A percentile compares a stretch with the other conserved stretches of the same genome.
Evolutionary conservation across 2,888 invertebrate genomes (phyloP).

Genomic region (Dexiosoma caninum): DNA sequence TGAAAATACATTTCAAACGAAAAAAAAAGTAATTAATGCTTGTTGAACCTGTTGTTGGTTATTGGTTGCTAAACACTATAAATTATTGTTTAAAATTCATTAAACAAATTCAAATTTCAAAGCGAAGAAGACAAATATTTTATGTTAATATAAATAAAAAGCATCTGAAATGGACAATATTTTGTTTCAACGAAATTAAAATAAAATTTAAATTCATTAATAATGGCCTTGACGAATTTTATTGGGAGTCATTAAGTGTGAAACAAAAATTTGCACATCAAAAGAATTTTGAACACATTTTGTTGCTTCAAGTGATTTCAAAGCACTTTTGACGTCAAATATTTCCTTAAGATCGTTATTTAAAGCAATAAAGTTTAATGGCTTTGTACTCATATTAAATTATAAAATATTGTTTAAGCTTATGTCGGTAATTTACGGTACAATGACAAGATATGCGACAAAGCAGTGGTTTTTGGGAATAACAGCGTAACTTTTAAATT

Average conservation of each 20-base stretch:
- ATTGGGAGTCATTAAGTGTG: background rate
- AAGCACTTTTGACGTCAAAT: background rate
- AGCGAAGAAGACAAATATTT: background rate
- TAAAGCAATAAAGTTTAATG: background rate
- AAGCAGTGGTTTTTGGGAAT: background rate
- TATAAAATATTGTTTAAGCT: background rate
- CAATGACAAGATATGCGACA: background rate
- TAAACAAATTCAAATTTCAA: constrained; percentile 14
- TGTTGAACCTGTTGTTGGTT: constrained; percentile 43
- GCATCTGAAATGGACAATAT: background rate
- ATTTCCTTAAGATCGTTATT: background rate
- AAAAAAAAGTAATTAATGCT: constrained; percentile 39
- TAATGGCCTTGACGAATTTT: background rate
- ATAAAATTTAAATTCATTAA: constrained; percentile 1
- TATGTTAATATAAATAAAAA: background rate
- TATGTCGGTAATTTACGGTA: no score
- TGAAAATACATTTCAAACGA: background rate
- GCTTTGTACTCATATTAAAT: background rate
- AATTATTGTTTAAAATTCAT: constrained; percentile 35
- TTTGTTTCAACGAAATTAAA: background rate
- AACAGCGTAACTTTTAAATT: background rate
- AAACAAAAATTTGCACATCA: constrained; percentile 16
- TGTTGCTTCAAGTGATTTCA: background rate
- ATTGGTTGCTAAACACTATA: constrained; percentile 12
- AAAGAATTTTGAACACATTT: constrained; percentile 1